Evolutionary conservation across 92 coral and sea anemone genomes (phyloP).

Genomic region (Paragorgia papillata): DNA sequence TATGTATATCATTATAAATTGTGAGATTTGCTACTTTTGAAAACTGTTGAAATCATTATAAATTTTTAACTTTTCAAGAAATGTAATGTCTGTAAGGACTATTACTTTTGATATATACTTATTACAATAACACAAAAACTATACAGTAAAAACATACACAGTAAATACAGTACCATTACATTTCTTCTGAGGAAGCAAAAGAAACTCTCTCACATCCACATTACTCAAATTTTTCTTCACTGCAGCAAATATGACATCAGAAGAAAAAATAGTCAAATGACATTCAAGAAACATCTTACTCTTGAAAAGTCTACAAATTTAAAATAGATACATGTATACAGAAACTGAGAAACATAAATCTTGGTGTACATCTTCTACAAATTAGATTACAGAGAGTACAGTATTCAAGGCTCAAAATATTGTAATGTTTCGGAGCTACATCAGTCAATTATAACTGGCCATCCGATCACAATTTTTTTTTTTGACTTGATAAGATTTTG

Average conservation of each 20-base stretch:
- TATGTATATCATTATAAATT: neutral
- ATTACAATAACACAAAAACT: too few relatives aligned
- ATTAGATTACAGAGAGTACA: too few relatives aligned
- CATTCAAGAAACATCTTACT: slow-evolving; percentile 5
- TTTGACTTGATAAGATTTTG: too few relatives aligned
- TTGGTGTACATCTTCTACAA: neutral
- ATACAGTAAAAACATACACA: neutral
- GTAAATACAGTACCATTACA: slow-evolving; percentile 2
- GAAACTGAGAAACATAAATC: neutral
- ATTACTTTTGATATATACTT: too few relatives aligned
- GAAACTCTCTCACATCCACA: neutral
- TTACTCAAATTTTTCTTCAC: neutral
- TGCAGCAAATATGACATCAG: neutral
- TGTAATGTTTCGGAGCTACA: too few relatives aligned
- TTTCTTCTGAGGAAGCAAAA: neutral
- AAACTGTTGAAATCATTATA: too few relatives aligned
- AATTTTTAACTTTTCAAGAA: too few relatives aligned
- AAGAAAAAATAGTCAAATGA: slow-evolving; percentile 15
- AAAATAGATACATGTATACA: too few relatives aligned
- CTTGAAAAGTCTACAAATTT: slow-evolving; percentile 13
- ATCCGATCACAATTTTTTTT: too few relatives aligned
- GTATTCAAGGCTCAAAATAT: too few relatives aligned
- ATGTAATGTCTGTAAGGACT: too few relatives aligned
- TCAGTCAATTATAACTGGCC: too few relatives aligned
- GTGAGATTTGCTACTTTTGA: neutral